These are phyloP conservation scores for Rhegmatorhina hoffmannsi DNA, from an alignment of 2,113 vertebrate species.

Conservation along the genomic window DNA sequence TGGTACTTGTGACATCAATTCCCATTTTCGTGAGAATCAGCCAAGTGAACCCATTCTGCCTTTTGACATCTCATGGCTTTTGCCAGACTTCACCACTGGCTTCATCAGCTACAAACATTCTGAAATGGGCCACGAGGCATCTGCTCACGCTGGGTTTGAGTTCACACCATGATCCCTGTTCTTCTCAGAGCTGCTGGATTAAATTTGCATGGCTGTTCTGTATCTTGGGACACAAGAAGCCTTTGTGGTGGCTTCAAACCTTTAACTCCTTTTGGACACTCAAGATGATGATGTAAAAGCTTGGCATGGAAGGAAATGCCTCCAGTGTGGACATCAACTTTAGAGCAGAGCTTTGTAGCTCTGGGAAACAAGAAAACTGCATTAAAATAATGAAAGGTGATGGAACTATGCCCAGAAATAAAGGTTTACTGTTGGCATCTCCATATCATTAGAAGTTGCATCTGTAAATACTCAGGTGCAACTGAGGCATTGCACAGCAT, in stretches of 20 bases:
- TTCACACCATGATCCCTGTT: fast-evolving
- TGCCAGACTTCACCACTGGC: neutral
- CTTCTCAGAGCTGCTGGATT: neutral
- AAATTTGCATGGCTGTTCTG: neutral
- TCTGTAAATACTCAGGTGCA: neutral
- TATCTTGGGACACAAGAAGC: neutral
- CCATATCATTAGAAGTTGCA: neutral
- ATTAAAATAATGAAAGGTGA: neutral
- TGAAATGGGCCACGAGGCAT: fast-evolving
- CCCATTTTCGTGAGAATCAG: neutral
- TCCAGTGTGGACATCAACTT: fast-evolving
- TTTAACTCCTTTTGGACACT: neutral
- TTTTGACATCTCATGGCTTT: neutral
- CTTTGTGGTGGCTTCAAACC: neutral
- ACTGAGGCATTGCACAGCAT: too few relatives aligned
- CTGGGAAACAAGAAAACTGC: neutral
- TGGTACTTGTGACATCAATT: neutral
- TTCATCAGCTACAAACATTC: neutral
- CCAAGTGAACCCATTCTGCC: neutral
- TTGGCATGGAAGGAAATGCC: neutral
- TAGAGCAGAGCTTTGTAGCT: neutral
- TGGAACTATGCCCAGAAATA: neutral
- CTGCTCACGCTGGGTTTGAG: neutral
- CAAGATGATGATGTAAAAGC: neutral
- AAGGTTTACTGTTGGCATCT: too few relatives aligned